phyloP scores from a whole-genome alignment of 2,888 invertebrate species.

The Drosophila nigricruria region DNA sequence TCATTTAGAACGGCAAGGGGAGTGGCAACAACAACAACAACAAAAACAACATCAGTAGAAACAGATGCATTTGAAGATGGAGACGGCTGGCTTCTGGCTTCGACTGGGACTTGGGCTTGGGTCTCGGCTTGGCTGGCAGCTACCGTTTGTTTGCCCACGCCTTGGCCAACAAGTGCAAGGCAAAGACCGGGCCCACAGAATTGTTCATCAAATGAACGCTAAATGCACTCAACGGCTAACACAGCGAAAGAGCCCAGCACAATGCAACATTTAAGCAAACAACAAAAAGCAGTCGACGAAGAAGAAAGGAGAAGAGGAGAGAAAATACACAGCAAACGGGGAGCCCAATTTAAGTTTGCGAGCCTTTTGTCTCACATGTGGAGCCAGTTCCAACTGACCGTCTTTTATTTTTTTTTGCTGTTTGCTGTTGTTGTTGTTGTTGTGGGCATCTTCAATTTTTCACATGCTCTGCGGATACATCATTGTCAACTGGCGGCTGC shows the following conservation, averaged over 20 bases:
- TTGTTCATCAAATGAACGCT: conserved; percentile 79
- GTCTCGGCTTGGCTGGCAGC: conserved; percentile 49
- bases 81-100: conserved; percentile 30
- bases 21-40: conserved; percentile 26
- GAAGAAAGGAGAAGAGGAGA: neutral
- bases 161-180: conserved; percentile 71
- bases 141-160: conserved; percentile 75
- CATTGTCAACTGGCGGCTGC: conserved; percentile 77
- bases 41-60: conserved; percentile 39
- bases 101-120: conserved; percentile 9
- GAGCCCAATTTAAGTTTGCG: conserved; percentile 76
- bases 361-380: conserved; percentile 61
- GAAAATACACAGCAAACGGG: conserved; percentile 26
- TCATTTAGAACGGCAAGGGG: conserved; percentile 67
- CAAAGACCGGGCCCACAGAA: conserved; percentile 61
- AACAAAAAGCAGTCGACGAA: conserved; percentile 15
- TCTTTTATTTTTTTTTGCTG: conserved; percentile 40
- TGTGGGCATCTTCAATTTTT: conserved; percentile 69
- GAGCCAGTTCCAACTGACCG: conserved; percentile 48
- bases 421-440: conserved; percentile 32
- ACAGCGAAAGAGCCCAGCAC: conserved; percentile 32
- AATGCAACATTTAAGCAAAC: conserved; percentile 80
- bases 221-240: conserved; percentile 55
- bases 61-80: conserved; percentile 52
- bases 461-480: conserved; percentile 81